Conservation (phyloP, 2,797 vertebrate species). For the Tenualosa ilisha region DNA sequence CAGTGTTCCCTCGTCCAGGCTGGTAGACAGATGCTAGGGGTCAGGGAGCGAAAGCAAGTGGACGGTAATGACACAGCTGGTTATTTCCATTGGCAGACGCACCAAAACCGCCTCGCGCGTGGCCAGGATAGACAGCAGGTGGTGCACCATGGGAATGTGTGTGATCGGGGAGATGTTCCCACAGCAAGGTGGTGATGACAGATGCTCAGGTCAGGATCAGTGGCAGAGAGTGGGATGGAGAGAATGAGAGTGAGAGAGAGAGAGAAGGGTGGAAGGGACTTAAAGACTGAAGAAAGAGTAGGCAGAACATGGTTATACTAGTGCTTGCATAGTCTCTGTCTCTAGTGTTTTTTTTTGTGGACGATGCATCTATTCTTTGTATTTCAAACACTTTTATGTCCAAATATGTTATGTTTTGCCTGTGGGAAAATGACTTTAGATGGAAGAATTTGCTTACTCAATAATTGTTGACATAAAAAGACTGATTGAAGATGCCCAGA, state of each 20-base stretch:
- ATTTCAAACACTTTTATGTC: neutral
- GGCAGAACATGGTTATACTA: neutral
- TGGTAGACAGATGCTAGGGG: conserved; percentile 63
- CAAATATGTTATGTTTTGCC: neutral
- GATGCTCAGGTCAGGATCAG: conserved; percentile 66
- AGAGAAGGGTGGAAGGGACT: neutral
- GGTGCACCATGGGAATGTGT: conserved; percentile 60
- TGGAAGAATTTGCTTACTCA: neutral
- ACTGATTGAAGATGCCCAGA: neutral
- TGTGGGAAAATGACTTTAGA: too few relatives aligned
- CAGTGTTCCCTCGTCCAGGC: neutral
- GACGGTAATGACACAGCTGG: conserved; percentile 72
- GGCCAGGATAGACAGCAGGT: conserved; percentile 68
- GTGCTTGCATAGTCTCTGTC: neutral
- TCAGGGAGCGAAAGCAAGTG: conserved; percentile 58
- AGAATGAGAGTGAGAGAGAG: conserved; percentile 45
- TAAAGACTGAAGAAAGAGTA: neutral
- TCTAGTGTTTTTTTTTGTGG: neutral
- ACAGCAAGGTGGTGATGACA: conserved; percentile 58
- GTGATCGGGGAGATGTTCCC: conserved; percentile 63
- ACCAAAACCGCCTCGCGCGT: conserved; percentile 47
- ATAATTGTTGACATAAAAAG: neutral
- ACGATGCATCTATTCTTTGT: neutral
- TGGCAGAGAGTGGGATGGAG: conserved; percentile 20
- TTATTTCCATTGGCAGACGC: conserved; percentile 41